Evolutionary conservation across 1,140 invertebrate genomes (phyloP).

Genomic region (Cotesia chilonis): DNA sequence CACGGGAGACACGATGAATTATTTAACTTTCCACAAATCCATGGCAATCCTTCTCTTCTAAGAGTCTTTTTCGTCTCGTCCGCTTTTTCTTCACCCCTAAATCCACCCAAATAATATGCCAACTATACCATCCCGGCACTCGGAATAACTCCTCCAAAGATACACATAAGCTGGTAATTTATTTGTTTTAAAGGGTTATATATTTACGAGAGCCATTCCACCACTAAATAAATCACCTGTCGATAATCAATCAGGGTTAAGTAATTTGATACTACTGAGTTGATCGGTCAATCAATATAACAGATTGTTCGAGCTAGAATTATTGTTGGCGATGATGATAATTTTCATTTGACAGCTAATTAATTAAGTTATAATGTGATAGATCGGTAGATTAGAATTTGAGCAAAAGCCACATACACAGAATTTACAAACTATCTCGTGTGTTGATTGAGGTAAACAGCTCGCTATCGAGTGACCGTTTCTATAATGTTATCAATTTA

Average conservation of each 20-base stretch:
- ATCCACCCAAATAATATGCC: constrained; percentile 37
- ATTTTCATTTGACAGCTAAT: too few relatives aligned
- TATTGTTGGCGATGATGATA: too few relatives aligned
- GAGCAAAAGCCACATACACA: too few relatives aligned
- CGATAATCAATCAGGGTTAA: neutral
- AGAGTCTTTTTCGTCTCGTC: constrained; percentile 18
- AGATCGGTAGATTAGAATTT: too few relatives aligned
- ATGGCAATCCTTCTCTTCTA: constrained; percentile 26
- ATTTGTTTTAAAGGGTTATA: constrained; percentile 11
- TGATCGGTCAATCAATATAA: too few relatives aligned
- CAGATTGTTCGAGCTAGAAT: too few relatives aligned
- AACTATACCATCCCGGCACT: constrained; percentile 1
- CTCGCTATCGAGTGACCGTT: too few relatives aligned
- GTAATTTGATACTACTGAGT: too few relatives aligned
- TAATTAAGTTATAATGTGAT: too few relatives aligned
- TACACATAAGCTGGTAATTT: constrained; percentile 18
- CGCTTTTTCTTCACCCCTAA: neutral
- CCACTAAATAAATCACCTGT: neutral
- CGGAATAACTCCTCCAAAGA: constrained; percentile 15
- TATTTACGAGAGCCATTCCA: neutral
- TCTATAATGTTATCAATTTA: too few relatives aligned
- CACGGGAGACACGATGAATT: constrained; percentile 41
- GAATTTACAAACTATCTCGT: too few relatives aligned
- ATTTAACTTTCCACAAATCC: constrained; percentile 40
- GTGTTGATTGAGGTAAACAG: too few relatives aligned